Base-by-base conservation (phyloP, 2,888 invertebrate species). In the Celastrina argiolus region DNA sequence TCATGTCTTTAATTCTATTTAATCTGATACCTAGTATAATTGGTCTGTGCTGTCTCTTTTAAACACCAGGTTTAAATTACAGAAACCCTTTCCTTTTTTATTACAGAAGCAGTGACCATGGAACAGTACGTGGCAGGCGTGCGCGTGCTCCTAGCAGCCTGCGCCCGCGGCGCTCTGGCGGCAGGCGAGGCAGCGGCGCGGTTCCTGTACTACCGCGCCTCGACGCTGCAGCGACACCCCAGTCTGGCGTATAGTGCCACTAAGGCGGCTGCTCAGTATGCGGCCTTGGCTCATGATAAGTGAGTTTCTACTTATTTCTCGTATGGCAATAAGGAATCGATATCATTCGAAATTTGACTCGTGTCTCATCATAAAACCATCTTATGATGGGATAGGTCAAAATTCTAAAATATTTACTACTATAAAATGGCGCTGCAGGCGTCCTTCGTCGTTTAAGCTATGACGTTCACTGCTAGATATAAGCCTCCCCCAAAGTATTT, bases 101-200 rank as follows among this genome's bases (percentile, higher is more conserved):
- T 63, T 61, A 63, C 80, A 91, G 90, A 91, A 73, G 90, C 90
- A 42, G 90, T 91, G 69, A 86, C 88, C 16, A 88, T 93, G 78
- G 93, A 93, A 71, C 94, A 94, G 69, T 94, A 94, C 81, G 92
- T 93, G 67, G 94, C 94, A 0, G 94, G 94, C 0, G 88, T 94
- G 0, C 88, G 93, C 34, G 92, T 93, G 0, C 81, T 94, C 0
- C 86, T 92, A 18, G 91, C 93, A 0, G 94, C 94, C 63, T 93
- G 93, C 64, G 86, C 92, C 0, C 85, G 93, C 63, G 93, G 93
- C 2, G 94, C 94, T 7, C 76, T 94, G 1, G 93, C 93, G 10
- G 92, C 92, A 59, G 94, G 94, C 0, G 94, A 94, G 74, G 94
- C 93, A 0, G 94, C 93, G 0, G 93, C 94, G 0, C 79, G 93